These are phyloP conservation scores for Cygnus buccinator DNA, from an alignment of 2,113 vertebrate genomes.

Conservation along the genomic window DNA sequence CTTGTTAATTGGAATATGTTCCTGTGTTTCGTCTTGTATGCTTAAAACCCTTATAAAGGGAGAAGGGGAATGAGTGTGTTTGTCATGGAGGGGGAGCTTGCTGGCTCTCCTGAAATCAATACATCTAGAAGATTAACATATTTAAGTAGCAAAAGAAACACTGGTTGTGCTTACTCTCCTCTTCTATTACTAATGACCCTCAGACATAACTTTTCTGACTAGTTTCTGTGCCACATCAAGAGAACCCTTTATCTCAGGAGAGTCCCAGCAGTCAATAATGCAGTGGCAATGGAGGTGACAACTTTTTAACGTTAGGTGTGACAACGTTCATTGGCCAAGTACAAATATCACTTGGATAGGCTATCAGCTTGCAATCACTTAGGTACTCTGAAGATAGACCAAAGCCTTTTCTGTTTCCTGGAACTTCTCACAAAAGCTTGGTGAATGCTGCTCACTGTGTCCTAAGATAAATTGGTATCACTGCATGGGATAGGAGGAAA, in stretches of 20 bases:
- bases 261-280: not conserved
- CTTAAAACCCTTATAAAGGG: conserved; percentile 17
- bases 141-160: not conserved
- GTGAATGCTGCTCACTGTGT: not conserved
- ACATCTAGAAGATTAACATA: not conserved
- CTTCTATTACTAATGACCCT: not conserved
- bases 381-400: not conserved
- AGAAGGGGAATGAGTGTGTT: not conserved
- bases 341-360: not conserved
- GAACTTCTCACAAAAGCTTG: not conserved
- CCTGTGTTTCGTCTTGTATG: not conserved
- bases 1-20: not conserved
- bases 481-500: not conserved
- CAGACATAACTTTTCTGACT: not conserved
- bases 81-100: not conserved
- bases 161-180: not conserved
- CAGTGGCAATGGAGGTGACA: not conserved
- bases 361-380: not conserved
- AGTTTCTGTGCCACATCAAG: not conserved
- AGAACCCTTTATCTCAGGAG: not conserved
- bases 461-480: not conserved
- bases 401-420: not conserved
- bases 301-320: not conserved
- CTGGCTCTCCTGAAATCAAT: not conserved
- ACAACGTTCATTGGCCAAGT: not conserved